phyloP scores from a whole-genome alignment of 53 echinoderm and acorn worm species.

The Echinarachnius parma region DNA sequence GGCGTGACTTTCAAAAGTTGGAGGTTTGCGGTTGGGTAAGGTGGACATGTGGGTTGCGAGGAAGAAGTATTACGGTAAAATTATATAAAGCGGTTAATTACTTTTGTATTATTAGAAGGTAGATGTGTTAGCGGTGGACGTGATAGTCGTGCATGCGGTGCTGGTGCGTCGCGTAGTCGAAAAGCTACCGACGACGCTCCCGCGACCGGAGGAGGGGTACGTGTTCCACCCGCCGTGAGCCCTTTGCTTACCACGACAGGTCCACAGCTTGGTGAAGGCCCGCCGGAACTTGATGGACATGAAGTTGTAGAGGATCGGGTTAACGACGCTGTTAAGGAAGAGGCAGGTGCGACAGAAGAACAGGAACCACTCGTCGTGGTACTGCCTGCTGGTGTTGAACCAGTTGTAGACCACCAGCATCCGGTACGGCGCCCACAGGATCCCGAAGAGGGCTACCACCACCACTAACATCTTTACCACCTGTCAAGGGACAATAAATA shows the following conservation, averaged over 20 bases:
- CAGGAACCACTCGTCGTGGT: conserved; percentile 51
- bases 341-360: conserved; percentile 60
- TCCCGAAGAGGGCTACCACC: conserved; percentile 69
- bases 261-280: conserved; percentile 63
- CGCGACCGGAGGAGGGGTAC: not conserved
- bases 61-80: not conserved
- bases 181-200: conserved; percentile 35
- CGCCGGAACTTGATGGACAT: conserved; percentile 84
- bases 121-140: conserved; percentile 22
- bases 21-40: no score
- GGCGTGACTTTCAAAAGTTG: no score
- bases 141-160: conserved; percentile 42
- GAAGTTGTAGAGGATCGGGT: conserved; percentile 81
- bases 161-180: conserved; percentile 29
- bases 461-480: conserved; percentile 80
- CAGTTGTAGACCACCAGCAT: conserved; percentile 62
- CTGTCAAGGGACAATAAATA: no score
- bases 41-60: not conserved
- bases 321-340: conserved; percentile 73
- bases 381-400: conserved; percentile 10
- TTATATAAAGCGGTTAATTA: no score
- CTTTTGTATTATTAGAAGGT: conserved; percentile 29
- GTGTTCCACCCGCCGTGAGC: not conserved
- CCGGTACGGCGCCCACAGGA: conserved; percentile 72
- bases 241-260: conserved; percentile 53